phyloP scores from a whole-genome alignment of 2,113 vertebrate genomes.

The Trachemys scripta region DNA sequence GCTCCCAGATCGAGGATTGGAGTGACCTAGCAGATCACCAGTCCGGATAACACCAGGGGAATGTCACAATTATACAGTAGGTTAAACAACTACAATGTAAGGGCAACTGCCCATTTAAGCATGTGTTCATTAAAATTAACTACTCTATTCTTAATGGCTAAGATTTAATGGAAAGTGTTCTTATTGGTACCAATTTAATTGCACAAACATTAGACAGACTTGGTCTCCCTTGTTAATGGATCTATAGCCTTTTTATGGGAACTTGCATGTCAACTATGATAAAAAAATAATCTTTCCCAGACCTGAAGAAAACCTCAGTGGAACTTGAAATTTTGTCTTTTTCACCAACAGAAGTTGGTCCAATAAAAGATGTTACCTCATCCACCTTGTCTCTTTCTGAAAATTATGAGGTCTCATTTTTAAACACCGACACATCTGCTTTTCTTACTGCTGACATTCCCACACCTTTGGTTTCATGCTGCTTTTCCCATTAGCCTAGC shows the following conservation, averaged over 20 bases:
- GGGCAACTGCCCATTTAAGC: neutral
- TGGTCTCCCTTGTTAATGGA: slow-evolving; percentile 7
- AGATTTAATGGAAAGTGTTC: neutral
- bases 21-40: no score
- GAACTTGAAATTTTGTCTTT: no score
- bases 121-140: neutral
- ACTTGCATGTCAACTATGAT: neutral
- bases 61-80: neutral
- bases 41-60: no score
- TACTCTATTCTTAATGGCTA: neutral
- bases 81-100: slow-evolving; percentile 2
- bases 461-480: neutral
- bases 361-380: no score
- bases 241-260: neutral
- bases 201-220: neutral
- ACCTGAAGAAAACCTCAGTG: no score
- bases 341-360: no score
- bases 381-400: neutral
- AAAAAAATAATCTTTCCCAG: no score
- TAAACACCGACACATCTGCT: neutral
- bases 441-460: neutral
- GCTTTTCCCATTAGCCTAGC: neutral
- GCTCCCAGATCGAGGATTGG: no score
- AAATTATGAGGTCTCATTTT: neutral
- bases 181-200: neutral